These are phyloP conservation scores for human (Homo sapiens) DNA, from an alignment of 2,113 vertebrate genomes.

Conservation along the genomic window DNA sequence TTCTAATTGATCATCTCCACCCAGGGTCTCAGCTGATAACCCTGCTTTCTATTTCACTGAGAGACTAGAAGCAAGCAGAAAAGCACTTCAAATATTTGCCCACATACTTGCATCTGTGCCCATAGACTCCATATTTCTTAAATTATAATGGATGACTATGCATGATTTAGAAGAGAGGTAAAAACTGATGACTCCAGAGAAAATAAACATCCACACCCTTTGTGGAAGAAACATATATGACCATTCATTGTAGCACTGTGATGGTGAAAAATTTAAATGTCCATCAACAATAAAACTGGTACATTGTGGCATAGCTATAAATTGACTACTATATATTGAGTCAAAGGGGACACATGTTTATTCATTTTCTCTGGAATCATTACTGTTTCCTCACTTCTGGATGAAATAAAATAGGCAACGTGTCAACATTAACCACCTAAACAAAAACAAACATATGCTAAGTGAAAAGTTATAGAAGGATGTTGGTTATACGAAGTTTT, in stretches of 20 bases:
- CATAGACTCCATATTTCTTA: not conserved
- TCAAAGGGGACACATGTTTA: not conserved
- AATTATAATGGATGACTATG: not conserved
- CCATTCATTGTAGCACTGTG: not conserved
- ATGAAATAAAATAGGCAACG: not conserved
- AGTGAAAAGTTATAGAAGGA: not conserved
- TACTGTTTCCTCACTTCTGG: not conserved
- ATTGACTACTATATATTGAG: not conserved
- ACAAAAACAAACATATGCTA: not conserved
- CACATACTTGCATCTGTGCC: not conserved
- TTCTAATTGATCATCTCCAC: not conserved
- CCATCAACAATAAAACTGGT: not conserved
- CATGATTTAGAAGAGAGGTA: not conserved
- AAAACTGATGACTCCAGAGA: not conserved
- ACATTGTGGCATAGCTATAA: not conserved
- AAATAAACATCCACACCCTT: not conserved
- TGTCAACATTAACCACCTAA: not conserved
- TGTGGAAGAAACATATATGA: not conserved
- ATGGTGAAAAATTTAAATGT: not conserved
- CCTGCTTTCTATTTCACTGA: slow-evolving; percentile 15
- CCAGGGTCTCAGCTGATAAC: not conserved
- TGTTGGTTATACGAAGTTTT: not conserved
- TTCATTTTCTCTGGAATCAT: not conserved
- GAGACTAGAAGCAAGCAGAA: slow-evolving; percentile 19
- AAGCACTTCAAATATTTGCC: not conserved